Conservation (phyloP, 2,797 vertebrate species). For the Cottoperca gobio region DNA sequence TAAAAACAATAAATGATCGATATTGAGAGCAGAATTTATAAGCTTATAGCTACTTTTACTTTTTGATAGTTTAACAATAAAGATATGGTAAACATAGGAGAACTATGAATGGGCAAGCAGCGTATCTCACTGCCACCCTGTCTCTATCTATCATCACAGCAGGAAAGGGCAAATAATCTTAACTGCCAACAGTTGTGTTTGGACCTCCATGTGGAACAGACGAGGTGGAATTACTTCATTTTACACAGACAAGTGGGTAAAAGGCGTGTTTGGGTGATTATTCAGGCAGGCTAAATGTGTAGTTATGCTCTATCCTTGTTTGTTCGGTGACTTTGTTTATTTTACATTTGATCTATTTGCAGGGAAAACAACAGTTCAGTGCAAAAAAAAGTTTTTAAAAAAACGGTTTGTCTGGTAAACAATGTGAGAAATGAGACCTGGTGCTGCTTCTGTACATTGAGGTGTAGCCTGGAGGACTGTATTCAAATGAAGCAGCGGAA, state of each 20-base stretch:
- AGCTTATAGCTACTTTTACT: background rate
- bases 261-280: constrained; percentile 5
- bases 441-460: constrained; percentile 11
- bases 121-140: background rate
- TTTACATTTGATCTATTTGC: background rate
- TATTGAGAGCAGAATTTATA: background rate
- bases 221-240: constrained; percentile 19
- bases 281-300: background rate
- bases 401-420: constrained; percentile 26
- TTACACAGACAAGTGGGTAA: constrained; percentile 1
- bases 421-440: constrained; percentile 8
- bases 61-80: background rate
- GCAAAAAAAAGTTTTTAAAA: background rate
- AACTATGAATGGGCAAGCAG: background rate
- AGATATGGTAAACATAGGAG: background rate
- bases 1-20: too few species aligned
- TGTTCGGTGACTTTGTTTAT: constrained; percentile 3
- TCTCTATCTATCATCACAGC: constrained; percentile 32
- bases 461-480: constrained; percentile 53
- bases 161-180: constrained; percentile 36
- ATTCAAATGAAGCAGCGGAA: constrained; percentile 68
- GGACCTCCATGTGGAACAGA: constrained; percentile 46
- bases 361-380: background rate
- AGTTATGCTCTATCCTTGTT: background rate
- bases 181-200: constrained; percentile 48